phyloP scores from a whole-genome alignment of 64 coral and sea anemone species.

The Orbicella faveolata region DNA sequence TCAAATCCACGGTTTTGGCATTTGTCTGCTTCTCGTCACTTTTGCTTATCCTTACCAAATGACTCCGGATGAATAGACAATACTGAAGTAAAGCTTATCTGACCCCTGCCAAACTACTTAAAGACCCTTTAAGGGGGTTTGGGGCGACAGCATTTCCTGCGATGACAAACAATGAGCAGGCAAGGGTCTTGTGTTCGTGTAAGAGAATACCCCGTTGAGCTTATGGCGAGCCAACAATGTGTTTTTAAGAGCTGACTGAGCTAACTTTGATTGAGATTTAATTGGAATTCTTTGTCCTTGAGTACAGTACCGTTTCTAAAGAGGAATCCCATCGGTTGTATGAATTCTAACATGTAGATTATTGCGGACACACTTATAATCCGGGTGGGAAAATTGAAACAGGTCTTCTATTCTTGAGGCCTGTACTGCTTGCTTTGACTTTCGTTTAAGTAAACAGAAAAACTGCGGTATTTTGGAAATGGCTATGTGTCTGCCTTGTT shows the following conservation, averaged over 20 bases:
- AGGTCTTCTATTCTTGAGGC: background rate
- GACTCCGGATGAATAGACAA: conserved; percentile 45
- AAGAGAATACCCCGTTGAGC: conserved; percentile 39
- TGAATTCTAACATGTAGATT: background rate
- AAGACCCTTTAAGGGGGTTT: conserved; percentile 52
- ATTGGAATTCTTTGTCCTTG: conserved; percentile 34
- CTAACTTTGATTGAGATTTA: conserved; percentile 15
- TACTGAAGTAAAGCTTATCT: conserved; percentile 42
- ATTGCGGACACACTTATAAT: background rate
- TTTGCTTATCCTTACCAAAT: conserved; percentile 54
- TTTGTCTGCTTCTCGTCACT: conserved; percentile 32
- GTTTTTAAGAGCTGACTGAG: conserved; percentile 30
- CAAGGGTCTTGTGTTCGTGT: conserved; percentile 25
- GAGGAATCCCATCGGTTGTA: conserved; percentile 10
- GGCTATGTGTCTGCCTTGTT: background rate
- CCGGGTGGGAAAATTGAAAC: conserved; percentile 23
- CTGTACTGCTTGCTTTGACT: background rate
- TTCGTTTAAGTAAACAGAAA: background rate
- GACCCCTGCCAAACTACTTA: conserved; percentile 53
- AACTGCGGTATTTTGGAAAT: background rate
- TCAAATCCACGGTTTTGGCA: background rate
- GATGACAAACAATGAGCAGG: conserved; percentile 41
- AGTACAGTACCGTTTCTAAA: conserved; percentile 34
- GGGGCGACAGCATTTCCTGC: conserved; percentile 34
- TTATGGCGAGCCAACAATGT: conserved; percentile 32